Base-by-base conservation (phyloP, 1,140 invertebrate genomes). In the Drosophila willistoni region DNA sequence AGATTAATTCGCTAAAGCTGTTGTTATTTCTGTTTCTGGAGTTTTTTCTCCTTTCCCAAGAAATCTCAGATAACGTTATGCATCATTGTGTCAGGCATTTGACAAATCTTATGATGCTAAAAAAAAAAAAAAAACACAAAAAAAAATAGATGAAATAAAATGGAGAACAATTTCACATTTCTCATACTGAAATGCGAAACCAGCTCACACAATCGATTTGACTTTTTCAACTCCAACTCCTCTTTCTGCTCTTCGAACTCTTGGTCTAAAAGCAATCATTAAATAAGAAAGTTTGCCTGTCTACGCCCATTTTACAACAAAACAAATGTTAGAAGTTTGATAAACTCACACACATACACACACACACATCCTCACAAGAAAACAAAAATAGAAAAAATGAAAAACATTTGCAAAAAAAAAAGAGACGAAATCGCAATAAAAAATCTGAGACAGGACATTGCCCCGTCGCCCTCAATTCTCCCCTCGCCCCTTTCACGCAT, bases 51-150 rank as follows among this genome's bases (percentile, higher is more conserved):
- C 36, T 60, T 55, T 66, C 19, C 57, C 51, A 39, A 41, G 51
- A 78, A 81, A 89, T 89, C 80, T 89, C 84, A 84, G 85, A 89
- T 89, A 89, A 89, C 84, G 77, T 79, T 84, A 89, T 89, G 84
- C 85, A 89, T 89, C 84, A 89, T 89, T 89, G 84, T 89, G 84
- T 87, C 84, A 80, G 70, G 64, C 73, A 80, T 78, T 90, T 81
- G 84, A 89, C 84, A 89, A 87, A 87, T 82, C 83, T 82, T 72
- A 39, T 64, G 36, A 33, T 42, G 68, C n/a, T 14, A 71, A 60
- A 60, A 57, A 54, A 51, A 22, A 51, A 22, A 2, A 1, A 34
- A 59, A 64, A 34, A 34, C 33, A 9, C 7, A 39, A 51, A 71
- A 77, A 71, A 78, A 55, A 63, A 66, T 61, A 77, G 77, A 68